Evolutionary conservation across 2,888 invertebrate species (phyloP).

Genomic region (Hartigia nigra): DNA sequence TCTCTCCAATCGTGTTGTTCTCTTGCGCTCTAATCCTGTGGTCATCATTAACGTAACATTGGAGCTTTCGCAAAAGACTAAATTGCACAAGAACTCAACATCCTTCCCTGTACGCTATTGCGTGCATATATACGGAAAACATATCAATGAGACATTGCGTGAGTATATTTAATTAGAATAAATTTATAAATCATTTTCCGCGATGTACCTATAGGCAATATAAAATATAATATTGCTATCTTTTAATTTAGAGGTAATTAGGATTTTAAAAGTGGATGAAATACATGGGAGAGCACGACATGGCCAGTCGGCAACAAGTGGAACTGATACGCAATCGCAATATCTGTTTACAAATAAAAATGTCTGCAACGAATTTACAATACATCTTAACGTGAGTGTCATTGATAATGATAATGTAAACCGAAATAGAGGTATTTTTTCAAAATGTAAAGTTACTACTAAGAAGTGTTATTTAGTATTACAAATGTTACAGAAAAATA

Average conservation of each 20-base stretch:
- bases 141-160: constrained; percentile 42
- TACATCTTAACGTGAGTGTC: constrained; percentile 38
- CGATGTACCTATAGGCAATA: background rate
- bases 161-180: constrained; percentile 25
- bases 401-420: background rate
- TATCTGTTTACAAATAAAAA: constrained; percentile 25
- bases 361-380: constrained; percentile 28
- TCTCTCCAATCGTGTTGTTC: constrained; percentile 58
- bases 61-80: constrained; percentile 17
- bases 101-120: constrained; percentile 36
- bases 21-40: constrained; percentile 59
- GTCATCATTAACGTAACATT: constrained; percentile 38
- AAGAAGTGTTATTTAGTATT: background rate
- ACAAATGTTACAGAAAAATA: constrained; percentile 37
- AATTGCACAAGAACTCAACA: constrained; percentile 35
- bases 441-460: background rate
- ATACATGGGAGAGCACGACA: constrained; percentile 37
- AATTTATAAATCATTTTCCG: background rate
- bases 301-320: constrained; percentile 16
- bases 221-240: background rate
- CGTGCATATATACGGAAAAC: constrained; percentile 40
- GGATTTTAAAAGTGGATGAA: constrained; percentile 39
- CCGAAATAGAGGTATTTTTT: background rate
- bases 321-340: constrained; percentile 26
- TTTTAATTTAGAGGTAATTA: constrained; percentile 32